A percentile compares a stretch with the other conserved stretches of the same genome.
Evolutionary conservation across 2,797 vertebrate species (phyloP).

Genomic region (Erethizon dorsatum): DNA sequence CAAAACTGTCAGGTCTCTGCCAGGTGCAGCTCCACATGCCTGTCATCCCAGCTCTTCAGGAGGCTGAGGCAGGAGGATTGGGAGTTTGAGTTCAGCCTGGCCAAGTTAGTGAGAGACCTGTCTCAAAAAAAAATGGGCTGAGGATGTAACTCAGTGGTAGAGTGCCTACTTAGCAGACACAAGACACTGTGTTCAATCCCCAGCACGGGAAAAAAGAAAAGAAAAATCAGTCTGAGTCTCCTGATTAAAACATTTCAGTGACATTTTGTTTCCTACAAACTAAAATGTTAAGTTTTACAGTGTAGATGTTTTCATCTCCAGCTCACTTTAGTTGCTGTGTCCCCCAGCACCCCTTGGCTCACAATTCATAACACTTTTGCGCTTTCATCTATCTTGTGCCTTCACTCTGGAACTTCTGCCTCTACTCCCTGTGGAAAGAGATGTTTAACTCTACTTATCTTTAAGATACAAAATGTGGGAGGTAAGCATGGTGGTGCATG

Average conservation of each 20-base stretch:
- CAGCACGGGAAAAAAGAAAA: background rate
- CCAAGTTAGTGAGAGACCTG: background rate
- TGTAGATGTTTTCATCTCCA: fast-evolving
- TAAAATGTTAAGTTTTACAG: background rate
- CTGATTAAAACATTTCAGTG: background rate
- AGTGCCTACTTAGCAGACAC: background rate
- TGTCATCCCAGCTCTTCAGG: background rate
- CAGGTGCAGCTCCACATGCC: background rate
- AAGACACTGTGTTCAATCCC: background rate
- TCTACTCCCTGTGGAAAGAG: background rate
- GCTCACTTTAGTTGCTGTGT: fast-evolving
- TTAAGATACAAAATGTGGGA: background rate
- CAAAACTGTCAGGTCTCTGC: background rate
- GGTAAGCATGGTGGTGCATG: too few relatives aligned
- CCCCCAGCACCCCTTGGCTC: background rate
- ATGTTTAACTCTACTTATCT: background rate
- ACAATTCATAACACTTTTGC: background rate
- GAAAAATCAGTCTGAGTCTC: background rate
- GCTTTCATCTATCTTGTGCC: background rate
- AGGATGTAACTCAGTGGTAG: background rate
- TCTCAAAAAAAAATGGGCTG: background rate
- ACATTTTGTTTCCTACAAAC: background rate
- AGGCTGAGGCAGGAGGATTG: background rate
- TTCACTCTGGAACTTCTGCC: background rate
- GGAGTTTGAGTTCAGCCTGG: background rate